phyloP scores from a whole-genome alignment of 2,113 vertebrate species.

The Talpa occidentalis region DNA sequence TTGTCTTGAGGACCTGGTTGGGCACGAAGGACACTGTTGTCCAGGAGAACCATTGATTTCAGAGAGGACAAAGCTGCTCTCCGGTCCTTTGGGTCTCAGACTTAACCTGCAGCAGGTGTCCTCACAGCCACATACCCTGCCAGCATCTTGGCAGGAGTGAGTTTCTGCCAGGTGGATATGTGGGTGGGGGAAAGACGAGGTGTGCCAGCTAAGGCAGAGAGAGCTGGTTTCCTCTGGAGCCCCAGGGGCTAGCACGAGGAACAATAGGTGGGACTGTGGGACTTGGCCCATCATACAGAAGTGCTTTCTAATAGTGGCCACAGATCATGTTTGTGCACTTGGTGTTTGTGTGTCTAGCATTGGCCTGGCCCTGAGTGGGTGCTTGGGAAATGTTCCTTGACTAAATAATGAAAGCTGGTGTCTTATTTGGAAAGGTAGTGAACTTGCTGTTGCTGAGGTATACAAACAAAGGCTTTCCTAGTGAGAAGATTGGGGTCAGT shows the following conservation, averaged over 20 bases:
- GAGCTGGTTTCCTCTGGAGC: background rate
- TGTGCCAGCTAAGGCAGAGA: background rate
- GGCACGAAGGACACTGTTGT: background rate
- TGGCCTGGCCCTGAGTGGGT: background rate
- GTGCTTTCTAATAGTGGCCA: slow-evolving; percentile 27
- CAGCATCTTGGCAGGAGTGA: slow-evolving; percentile 8
- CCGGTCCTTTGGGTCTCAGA: background rate
- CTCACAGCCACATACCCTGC: background rate
- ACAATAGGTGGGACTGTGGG: slow-evolving; percentile 1
- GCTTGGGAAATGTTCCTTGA: background rate
- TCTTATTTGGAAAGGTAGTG: background rate
- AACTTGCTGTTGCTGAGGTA: background rate
- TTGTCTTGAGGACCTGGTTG: background rate
- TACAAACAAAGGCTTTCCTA: background rate
- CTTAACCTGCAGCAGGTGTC: background rate
- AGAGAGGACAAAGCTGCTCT: background rate
- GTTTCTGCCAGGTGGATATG: slow-evolving; percentile 36
- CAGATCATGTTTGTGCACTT: slow-evolving; percentile 25
- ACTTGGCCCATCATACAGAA: background rate
- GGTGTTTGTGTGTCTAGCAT: slow-evolving; percentile 7
- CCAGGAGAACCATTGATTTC: background rate
- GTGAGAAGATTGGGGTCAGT: background rate
- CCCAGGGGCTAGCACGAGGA: background rate
- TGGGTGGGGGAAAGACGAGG: background rate
- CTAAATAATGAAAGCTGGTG: background rate